Evolutionary conservation across 2,797 vertebrate species (phyloP).

Genomic region (Acropternis orthonyx): DNA sequence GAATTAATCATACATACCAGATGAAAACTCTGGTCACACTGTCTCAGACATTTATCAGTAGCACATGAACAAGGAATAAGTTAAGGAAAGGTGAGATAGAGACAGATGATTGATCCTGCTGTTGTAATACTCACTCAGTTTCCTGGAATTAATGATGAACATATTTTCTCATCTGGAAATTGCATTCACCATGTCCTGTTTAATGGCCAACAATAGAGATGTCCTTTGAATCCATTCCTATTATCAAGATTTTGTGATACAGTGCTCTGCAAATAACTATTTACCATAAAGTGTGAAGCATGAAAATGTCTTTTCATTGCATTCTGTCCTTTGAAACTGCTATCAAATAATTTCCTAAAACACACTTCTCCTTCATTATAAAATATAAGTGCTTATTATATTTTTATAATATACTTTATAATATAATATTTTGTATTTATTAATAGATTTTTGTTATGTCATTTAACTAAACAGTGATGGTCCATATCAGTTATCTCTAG

Average conservation of each 20-base stretch:
- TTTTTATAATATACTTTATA: no score
- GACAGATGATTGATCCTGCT: not conserved
- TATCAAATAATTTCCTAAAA: not conserved
- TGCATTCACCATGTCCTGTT: not conserved
- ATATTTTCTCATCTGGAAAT: not conserved
- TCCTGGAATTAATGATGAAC: not conserved
- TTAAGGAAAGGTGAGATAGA: not conserved
- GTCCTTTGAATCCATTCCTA: not conserved
- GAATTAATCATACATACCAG: not conserved
- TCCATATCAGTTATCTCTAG: not conserved
- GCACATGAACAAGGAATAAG: not conserved
- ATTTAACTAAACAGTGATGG: not conserved
- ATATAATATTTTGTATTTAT: not conserved
- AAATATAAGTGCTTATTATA: not conserved
- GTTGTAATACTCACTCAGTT: not conserved
- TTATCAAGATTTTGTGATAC: not conserved
- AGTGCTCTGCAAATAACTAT: not conserved
- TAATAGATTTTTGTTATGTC: not conserved
- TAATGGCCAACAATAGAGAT: not conserved
- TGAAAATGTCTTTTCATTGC: not conserved
- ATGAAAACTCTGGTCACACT: not conserved
- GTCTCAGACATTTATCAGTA: not conserved
- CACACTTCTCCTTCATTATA: not conserved
- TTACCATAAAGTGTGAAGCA: not conserved
- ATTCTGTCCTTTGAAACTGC: not conserved